Evolutionary conservation across 2,888 invertebrate genomes (phyloP), one percentile per base, ranked within the genome.

Genomic region (Tiliacea aurago): DNA sequence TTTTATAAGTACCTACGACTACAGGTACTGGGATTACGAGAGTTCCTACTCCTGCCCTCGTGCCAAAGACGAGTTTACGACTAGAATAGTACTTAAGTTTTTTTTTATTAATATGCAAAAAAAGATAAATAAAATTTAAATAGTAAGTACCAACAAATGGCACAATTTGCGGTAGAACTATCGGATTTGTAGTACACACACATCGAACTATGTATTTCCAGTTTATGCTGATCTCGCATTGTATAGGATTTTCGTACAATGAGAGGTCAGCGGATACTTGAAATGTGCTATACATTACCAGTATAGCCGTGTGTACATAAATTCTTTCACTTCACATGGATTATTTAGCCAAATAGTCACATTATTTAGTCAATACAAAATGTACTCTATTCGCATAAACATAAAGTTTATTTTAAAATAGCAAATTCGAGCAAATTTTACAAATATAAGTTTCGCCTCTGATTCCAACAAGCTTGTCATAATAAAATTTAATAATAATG

Each of bases 331-430:
- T 11, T 66, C 33, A 15, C 3, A 9, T n/a, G 0, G 13, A 63
- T 13, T 20, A 28, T 13, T 62, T 33, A 1, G 23, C 2, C 18
- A 56, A 41, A 13, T 3, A 64, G 20, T n/a, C 10, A 67, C 45
- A 23, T n/a, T 23, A 69, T 28, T 13, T 4, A 0, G 37, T 2
- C 18, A 18, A 33, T 33, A 64, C 3, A 64, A 77, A 47, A 41
- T 41, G 2, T 15, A 47, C 41, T 67, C 0, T 66, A 20, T 10
- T 0, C 0, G 0, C 0, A 2, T n/a, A 1, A 0, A 0, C 1
- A 53, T 65, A 55, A 28, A 41, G 41, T 28, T 11, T 13, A 47
- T 68, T 67, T 77, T n/a, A 20, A 28, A 67, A 77, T 20, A 41
- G 41, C 18, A 37, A 51, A 23, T 1, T 20, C 15, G 4, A 62